Evolutionary conservation across 2,888 invertebrate genomes (phyloP).

Genomic region (Melitaea athalia): DNA sequence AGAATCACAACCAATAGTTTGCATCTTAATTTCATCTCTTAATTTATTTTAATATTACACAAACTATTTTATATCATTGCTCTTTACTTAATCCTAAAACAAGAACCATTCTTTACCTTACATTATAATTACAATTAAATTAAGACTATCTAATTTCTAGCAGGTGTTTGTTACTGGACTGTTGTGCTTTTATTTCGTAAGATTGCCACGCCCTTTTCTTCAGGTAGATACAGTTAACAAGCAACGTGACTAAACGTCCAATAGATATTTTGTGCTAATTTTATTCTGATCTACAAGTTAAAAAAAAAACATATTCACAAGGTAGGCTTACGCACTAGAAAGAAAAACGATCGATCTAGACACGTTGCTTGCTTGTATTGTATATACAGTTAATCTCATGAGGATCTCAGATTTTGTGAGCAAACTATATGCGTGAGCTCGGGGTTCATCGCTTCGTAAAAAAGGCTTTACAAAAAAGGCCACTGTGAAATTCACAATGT

Average conservation of each 20-base stretch:
- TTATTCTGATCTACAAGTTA: conserved; percentile 18
- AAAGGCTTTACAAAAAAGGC: conserved; percentile 71
- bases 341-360: conserved; percentile 4
- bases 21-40: conserved; percentile 80
- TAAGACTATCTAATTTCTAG: conserved; percentile 80
- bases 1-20: conserved; percentile 82
- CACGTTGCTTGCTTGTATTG: conserved; percentile 5
- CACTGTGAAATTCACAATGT: conserved; percentile 74
- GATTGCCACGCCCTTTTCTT: conserved; percentile 51
- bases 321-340: conserved; percentile 4
- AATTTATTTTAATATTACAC: conserved; percentile 73
- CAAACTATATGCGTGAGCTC: conserved; percentile 43
- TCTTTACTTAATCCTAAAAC: conserved; percentile 80
- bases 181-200: conserved; percentile 63
- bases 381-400: conserved; percentile 49
- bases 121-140: conserved; percentile 78
- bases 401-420: conserved; percentile 38
- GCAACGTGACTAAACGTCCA: conserved; percentile 11
- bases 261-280: conserved; percentile 27
- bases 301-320: conserved; percentile 13
- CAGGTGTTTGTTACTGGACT: conserved; percentile 77
- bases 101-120: conserved; percentile 81
- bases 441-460: conserved; percentile 65
- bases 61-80: conserved; percentile 82
- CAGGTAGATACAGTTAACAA: conserved; percentile 18